phyloP scores from a whole-genome alignment of 53 echinoderm and acorn worm species.

The Temnopleurus reevesii region DNA sequence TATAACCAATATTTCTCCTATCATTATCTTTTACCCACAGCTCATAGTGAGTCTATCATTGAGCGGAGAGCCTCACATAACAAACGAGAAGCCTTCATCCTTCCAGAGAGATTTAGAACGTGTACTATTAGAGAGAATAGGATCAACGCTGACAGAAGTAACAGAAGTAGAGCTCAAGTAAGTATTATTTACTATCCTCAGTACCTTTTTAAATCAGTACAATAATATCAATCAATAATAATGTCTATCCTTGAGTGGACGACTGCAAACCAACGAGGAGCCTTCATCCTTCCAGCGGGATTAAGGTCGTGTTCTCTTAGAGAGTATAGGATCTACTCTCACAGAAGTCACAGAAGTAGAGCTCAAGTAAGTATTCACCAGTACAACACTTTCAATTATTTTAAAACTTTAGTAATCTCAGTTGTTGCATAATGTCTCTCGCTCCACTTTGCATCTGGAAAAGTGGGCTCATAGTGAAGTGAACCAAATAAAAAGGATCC shows the following conservation, averaged over 20 bases:
- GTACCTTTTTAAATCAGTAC: too few relatives aligned
- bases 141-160: conserved; percentile 94
- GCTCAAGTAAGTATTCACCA: conserved; percentile 90
- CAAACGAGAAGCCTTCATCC: conserved; percentile 55
- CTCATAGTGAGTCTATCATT: conserved; percentile 87
- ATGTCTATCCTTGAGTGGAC: conserved; percentile 92
- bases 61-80: conserved; percentile 89
- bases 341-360: conserved; percentile 96
- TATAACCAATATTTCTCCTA: not conserved
- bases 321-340: conserved; percentile 95
- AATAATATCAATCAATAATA: too few relatives aligned
- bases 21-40: conserved; percentile 53
- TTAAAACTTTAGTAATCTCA: too few relatives aligned
- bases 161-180: conserved; percentile 97
- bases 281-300: conserved; percentile 72
- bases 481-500: too few relatives aligned
- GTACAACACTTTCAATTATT: too few relatives aligned
- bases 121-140: conserved; percentile 93
- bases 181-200: conserved; percentile 31
- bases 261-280: conserved; percentile 69
- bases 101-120: conserved; percentile 73
- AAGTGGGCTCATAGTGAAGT: too few relatives aligned
- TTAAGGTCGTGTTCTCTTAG: conserved; percentile 78
- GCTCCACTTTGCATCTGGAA: too few relatives aligned
- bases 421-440: too few relatives aligned